A percentile compares a stretch with the other conserved stretches of the same genome.
phyloP scores from a whole-genome alignment of 2,888 invertebrate species.

The Camptogramma bilineatum region DNA sequence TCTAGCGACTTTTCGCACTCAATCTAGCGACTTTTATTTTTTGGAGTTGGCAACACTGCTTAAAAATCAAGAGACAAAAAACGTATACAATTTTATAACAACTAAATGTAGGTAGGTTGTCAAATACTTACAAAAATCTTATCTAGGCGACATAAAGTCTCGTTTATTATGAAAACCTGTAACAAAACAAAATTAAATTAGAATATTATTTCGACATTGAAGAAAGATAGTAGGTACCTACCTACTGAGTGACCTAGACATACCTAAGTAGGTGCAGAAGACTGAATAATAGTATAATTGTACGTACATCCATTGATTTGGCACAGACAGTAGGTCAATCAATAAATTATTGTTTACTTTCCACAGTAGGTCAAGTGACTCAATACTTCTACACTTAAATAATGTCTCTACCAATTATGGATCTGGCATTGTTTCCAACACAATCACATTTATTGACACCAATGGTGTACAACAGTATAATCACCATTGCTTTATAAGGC shows the following conservation, averaged over 20 bases:
- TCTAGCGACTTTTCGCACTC: too few relatives aligned
- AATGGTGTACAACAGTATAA: neutral
- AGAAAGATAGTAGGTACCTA: neutral
- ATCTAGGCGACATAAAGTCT: conserved; percentile 79
- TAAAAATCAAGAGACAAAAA: too few relatives aligned
- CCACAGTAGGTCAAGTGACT: conserved; percentile 7
- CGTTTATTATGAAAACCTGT: conserved; percentile 71
- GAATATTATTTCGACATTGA: neutral
- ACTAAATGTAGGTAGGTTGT: too few relatives aligned
- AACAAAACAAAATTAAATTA: conserved; percentile 58
- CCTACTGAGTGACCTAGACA: too few relatives aligned
- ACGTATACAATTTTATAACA: too few relatives aligned
- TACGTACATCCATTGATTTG: neutral
- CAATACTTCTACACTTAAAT: neutral
- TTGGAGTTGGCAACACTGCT: too few relatives aligned
- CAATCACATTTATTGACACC: conserved; percentile 26
- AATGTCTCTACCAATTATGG: conserved; percentile 25
- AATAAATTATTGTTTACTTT: conserved; percentile 17
- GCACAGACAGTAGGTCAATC: conserved; percentile 1
- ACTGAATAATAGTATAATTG: too few relatives aligned
- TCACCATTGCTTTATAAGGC: neutral
- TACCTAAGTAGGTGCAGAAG: too few relatives aligned
- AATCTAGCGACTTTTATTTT: too few relatives aligned
- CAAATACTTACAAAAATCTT: conserved; percentile 64
- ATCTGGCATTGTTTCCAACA: conserved; percentile 36